Evolutionary conservation across 1,140 invertebrate species (phyloP).

Genomic region (Dolichoris vasculosae): DNA sequence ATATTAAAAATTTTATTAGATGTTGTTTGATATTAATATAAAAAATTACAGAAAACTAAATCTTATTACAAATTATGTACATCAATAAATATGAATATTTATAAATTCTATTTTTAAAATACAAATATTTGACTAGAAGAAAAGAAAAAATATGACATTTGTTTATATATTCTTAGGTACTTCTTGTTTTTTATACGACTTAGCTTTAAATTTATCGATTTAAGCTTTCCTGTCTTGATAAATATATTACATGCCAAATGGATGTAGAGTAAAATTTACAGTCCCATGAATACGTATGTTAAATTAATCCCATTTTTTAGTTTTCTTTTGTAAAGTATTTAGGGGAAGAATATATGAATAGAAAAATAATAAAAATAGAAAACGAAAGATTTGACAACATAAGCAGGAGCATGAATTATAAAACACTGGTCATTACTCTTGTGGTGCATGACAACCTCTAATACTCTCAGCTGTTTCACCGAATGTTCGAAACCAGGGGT

Average conservation of each 20-base stretch:
- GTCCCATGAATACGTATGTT: not conserved
- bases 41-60: no score
- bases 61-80: no score
- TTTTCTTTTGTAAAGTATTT: not conserved
- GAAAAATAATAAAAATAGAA: not conserved
- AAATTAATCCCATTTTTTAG: constrained; percentile 40
- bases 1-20: no score
- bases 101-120: no score
- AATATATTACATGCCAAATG: not conserved
- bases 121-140: no score
- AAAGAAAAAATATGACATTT: no score
- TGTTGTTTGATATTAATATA: no score
- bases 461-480: not conserved
- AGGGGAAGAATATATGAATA: not conserved
- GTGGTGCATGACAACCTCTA: not conserved
- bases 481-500: not conserved
- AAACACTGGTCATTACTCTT: not conserved
- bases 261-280: not conserved
- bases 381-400: not conserved
- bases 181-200: not conserved
- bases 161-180: no score
- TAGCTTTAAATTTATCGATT: not conserved
- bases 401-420: not conserved
- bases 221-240: not conserved
- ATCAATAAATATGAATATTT: no score